Base-by-base conservation (phyloP, 2,113 vertebrate genomes). In the Mungos mungo region DNA sequence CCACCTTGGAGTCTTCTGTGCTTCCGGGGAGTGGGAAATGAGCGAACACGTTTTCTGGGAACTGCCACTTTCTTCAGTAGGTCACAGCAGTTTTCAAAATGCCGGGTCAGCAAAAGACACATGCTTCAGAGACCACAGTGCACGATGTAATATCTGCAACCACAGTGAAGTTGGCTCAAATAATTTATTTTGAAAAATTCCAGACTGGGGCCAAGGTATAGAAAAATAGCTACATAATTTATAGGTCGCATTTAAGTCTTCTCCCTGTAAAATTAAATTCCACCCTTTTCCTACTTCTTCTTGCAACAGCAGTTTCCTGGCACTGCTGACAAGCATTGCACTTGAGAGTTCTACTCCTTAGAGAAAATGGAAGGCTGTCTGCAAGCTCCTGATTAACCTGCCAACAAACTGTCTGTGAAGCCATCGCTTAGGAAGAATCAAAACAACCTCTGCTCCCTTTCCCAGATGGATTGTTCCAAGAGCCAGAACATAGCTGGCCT, bases 151-250 rank as follows among this genome's bases (percentile, higher is more conserved):
- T 98, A 96, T 66, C 93, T 71, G 60, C 69, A 93, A 92, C 96
- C 90, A 65, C 95, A 96, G 80, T 69, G 47, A 96, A 97, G 90
- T 65, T 97, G 95, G 87, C 80, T 84, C 66, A 92, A 93, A 88
- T 85, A 60, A 88, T 92, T 95, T 96, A 95, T 93, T 97, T 90
- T 77, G 77, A 96, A 96, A 97, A 92, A 88, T 95, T 96, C 90
- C 95, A 97, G 74, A 82, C 77, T 63, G n/a, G 14, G 66, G 52
- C 96, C 90, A 92, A 96, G 60, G 66, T 97, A 97, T 96, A 98
- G 97, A 93, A 93, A 97, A 93, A 90, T 68, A 93, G 84, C 87
- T 96, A 15, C 60, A 83, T 97, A 96, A 97, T 97, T 97, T 98
- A 97, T 97, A 98, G 90, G 84, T 57, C n/a, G 19, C 80, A 27